phyloP scores from a whole-genome alignment of 2,797 vertebrate species.

The Schizopygopsis pylzovi region DNA sequence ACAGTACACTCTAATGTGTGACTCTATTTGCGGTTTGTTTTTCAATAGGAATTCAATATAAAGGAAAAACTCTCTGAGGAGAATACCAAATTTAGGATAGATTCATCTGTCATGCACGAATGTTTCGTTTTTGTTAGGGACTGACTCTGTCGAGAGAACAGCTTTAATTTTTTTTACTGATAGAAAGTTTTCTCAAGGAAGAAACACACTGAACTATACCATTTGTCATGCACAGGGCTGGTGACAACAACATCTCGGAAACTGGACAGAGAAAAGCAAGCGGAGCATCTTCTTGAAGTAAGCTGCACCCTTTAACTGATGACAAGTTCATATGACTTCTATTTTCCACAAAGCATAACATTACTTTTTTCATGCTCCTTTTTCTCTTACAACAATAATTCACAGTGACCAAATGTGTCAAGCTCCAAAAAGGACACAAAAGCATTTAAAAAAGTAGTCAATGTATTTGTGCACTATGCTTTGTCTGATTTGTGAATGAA shows the following conservation, averaged over 20 bases:
- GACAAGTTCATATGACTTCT: neutral
- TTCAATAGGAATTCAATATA: neutral
- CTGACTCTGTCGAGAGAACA: conserved; percentile 7
- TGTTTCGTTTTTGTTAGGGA: neutral
- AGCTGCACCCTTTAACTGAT: conserved; percentile 35
- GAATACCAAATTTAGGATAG: neutral
- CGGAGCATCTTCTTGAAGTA: conserved; percentile 85
- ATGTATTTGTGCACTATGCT: neutral
- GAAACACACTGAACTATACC: neutral
- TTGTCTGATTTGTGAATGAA: neutral
- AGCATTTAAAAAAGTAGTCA: neutral
- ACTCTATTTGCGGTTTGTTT: neutral
- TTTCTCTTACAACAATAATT: neutral
- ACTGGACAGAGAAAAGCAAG: conserved; percentile 85
- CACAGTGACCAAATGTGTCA: too few species aligned
- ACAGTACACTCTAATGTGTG: neutral
- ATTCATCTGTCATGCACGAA: neutral
- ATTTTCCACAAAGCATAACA: neutral
- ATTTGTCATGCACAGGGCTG: conserved; percentile 71
- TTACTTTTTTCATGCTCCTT: neutral
- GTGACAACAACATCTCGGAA: conserved; percentile 85
- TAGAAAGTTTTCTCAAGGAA: neutral
- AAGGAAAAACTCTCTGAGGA: neutral
- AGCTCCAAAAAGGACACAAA: neutral
- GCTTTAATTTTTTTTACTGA: conserved; percentile 38